A percentile compares a stretch with the other conserved stretches of the same genome.
Conservation (phyloP, 2,797 vertebrate genomes). For the Parambassis ranga region DNA sequence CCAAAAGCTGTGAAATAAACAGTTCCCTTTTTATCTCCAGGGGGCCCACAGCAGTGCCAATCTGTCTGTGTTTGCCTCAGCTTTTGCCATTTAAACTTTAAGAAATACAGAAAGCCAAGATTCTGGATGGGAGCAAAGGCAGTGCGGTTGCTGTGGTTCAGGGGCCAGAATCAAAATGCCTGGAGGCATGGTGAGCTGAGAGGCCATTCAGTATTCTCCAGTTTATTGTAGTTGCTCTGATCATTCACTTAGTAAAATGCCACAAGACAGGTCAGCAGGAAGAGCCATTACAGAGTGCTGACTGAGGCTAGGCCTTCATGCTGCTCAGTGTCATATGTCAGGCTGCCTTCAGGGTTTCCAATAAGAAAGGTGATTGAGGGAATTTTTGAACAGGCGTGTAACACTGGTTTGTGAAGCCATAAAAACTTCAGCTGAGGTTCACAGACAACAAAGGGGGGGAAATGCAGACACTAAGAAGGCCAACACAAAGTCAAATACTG, state of each 20-base stretch:
- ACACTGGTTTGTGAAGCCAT: conserved; percentile 36
- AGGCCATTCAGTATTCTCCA: conserved; percentile 65
- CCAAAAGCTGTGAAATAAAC: conserved; percentile 60
- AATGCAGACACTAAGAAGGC: conserved; percentile 16
- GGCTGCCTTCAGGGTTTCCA: conserved; percentile 47
- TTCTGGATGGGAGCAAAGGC: conserved; percentile 50
- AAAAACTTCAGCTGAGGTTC: conserved; percentile 31
- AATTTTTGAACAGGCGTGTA: conserved; percentile 23
- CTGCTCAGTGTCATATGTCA: conserved; percentile 57
- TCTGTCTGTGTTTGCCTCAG: conserved; percentile 61
- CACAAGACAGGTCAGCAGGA: conserved; percentile 67
- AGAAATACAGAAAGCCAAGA: conserved; percentile 45
- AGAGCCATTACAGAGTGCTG: conserved; percentile 67
- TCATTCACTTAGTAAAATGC: conserved; percentile 69
- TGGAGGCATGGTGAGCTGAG: conserved; percentile 56
- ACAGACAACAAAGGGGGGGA: conserved; percentile 2
- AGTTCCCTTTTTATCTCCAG: conserved; percentile 42
- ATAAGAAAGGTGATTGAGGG: conserved; percentile 29
- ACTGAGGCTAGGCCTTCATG: conserved; percentile 46
- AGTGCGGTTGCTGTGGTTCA: conserved; percentile 66
- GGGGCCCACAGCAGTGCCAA: conserved; percentile 44
- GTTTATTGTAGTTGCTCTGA: conserved; percentile 68
- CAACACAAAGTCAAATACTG: conserved; percentile 2
- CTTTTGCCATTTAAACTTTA: conserved; percentile 42
- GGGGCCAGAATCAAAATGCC: conserved; percentile 56